Base-by-base conservation (phyloP, 2,113 vertebrate species). In the Delphinapterus leucas region DNA sequence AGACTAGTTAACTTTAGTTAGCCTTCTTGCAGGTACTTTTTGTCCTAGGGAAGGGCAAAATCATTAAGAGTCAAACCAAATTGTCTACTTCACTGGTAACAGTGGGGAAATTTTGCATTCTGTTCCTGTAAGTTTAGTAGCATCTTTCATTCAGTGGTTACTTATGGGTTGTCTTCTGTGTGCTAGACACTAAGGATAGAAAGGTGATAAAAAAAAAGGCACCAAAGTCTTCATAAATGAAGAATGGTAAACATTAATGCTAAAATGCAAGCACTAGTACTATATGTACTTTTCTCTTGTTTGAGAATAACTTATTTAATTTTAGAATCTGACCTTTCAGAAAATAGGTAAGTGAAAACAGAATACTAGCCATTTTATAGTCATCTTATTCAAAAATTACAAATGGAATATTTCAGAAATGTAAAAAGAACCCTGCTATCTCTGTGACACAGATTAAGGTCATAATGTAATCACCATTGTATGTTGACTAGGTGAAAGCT, bases 341-440 rank as follows among this genome's bases (percentile, higher is more conserved):
- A 87, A 93, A 89, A 82, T 26, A 73, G 44, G 13, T 61, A 79
- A 67, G 85, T 63, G n/a, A 84, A 79, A 93, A 91, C n/a, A 93
- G 58, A 88, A 36, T 76, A 25, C 23, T 93, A 60, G 12, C 26
- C 53, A 84, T 82, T 90, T 49, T 90, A 38, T 87, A 81, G 33
- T 90, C n/a, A 44, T 82, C 28, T 65, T 93, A 55, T 49, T 84
- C 12, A 76, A 68, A 71, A 93, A 67, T 67, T 71, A 5, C 28
- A 93, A 65, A 21, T 92, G 23, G 33, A 90, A 41, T 93, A 82
- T 92, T 95, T 90, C 73, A 89, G 6, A 86, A 96, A 61, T 86
- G 20, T 70, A 60, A 89, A 55, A 84, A 63, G 15, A 84, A 67
- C 23, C 10, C 23, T 85, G 18, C 10, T 92, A 36, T 86, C 74